Conservation (phyloP, 2,113 vertebrate genomes). For the Coracopsis vasa region DNA sequence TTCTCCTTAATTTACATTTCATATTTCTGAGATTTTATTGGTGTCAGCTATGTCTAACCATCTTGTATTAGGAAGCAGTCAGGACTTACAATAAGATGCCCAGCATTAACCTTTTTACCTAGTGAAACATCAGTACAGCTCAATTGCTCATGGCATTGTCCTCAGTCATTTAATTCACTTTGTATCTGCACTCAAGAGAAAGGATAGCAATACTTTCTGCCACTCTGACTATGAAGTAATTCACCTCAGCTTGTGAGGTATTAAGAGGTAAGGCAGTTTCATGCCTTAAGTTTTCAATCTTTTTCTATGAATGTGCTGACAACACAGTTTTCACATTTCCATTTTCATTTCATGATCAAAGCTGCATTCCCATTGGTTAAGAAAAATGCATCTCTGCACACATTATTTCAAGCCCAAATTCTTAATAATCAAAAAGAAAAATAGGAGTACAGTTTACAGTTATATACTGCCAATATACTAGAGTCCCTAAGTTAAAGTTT, state of each 20-base stretch:
- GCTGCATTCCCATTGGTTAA: not conserved
- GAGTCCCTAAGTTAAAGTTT: not conserved
- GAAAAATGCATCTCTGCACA: not conserved
- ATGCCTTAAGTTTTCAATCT: not conserved
- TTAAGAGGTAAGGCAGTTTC: conserved; percentile 1
- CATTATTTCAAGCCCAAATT: not conserved
- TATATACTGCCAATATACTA: not conserved
- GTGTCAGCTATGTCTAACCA: not conserved
- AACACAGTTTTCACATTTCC: not conserved
- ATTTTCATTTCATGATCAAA: not conserved
- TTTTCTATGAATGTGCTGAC: not conserved
- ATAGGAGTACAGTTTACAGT: not conserved
- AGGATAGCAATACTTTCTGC: not conserved
- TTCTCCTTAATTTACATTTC: conserved; percentile 36
- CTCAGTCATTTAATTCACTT: conserved; percentile 38
- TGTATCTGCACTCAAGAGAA: not conserved
- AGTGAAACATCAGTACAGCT: conserved; percentile 18
- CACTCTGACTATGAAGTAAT: not conserved
- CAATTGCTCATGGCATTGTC: not conserved
- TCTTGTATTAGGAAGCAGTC: not conserved
- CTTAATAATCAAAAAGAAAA: not conserved
- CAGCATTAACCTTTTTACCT: conserved; percentile 36
- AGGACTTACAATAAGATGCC: not conserved
- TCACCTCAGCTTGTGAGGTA: not conserved
- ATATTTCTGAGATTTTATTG: not conserved